A percentile compares a stretch with the other conserved stretches of the same genome.
phyloP scores from a whole-genome alignment of 2,113 vertebrate genomes.

The Girardinichthys multiradiatus region DNA sequence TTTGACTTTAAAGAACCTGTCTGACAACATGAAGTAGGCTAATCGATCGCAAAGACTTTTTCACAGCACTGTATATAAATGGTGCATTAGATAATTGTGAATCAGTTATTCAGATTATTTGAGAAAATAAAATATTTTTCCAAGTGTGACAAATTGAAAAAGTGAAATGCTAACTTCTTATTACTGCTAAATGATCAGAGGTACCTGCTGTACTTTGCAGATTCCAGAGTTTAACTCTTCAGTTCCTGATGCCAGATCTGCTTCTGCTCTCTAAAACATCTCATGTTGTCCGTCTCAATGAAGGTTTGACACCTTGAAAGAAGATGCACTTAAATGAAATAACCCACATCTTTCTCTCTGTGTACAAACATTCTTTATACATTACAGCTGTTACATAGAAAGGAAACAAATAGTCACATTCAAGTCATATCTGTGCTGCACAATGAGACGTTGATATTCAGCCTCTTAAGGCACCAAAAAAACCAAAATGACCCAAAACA shows the following conservation, averaged over 20 bases:
- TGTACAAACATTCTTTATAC: constrained; percentile 72
- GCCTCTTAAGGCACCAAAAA: constrained; percentile 66
- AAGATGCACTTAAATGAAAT: not conserved
- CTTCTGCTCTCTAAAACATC: not conserved
- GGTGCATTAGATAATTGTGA: too few relatives aligned
- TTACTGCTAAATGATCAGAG: too few relatives aligned
- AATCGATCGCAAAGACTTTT: too few relatives aligned
- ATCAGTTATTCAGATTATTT: too few relatives aligned
- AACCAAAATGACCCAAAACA: not conserved
- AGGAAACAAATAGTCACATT: constrained; percentile 66
- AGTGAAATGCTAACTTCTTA: too few relatives aligned
- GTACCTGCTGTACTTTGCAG: too few relatives aligned
- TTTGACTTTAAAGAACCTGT: too few relatives aligned
- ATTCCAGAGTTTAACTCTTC: too few relatives aligned
- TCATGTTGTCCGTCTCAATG: not conserved
- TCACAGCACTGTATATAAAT: too few relatives aligned
- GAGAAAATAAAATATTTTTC: too few relatives aligned
- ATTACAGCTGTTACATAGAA: constrained; percentile 60
- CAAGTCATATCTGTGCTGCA: constrained; percentile 54
- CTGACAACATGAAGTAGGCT: too few relatives aligned
- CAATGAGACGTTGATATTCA: constrained; percentile 5
- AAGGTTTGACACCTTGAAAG: not conserved
- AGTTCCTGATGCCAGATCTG: not conserved
- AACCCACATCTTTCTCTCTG: constrained; percentile 12
- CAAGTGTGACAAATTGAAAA: too few relatives aligned